phyloP scores from a whole-genome alignment of 2,888 invertebrate species.

The Tipula unca region DNA sequence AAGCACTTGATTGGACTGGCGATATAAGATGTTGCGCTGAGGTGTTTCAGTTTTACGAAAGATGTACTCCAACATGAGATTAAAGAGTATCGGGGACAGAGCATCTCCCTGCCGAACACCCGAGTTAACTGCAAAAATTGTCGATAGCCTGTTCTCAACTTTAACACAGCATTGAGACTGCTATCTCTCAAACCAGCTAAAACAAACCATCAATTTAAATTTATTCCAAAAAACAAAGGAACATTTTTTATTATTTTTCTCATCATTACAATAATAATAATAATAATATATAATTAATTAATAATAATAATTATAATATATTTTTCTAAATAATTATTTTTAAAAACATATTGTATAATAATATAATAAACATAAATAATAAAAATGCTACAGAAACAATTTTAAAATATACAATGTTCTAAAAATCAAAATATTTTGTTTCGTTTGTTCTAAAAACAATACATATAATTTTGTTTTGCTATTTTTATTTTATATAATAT shows the following conservation, averaged over 20 bases:
- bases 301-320: background rate
- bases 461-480: background rate
- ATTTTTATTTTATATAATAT: background rate
- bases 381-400: background rate
- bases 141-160: too few relatives aligned
- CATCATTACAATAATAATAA: background rate
- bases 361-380: background rate
- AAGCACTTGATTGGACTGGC: too few relatives aligned
- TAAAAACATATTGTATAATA: background rate
- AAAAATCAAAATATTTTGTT: background rate
- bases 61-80: too few relatives aligned
- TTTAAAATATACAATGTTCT: background rate
- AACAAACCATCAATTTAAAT: background rate
- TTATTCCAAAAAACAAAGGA: background rate
- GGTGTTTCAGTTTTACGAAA: too few relatives aligned
- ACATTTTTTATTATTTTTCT: constrained; percentile 8
- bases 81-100: too few relatives aligned
- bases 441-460: background rate
- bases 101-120: too few relatives aligned
- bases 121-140: too few relatives aligned
- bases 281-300: background rate
- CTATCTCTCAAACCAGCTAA: too few relatives aligned
- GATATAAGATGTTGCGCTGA: too few relatives aligned
- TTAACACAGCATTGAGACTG: too few relatives aligned
- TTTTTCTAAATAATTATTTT: background rate